Base-by-base conservation (phyloP, 2,113 vertebrate genomes). In the Anas platyrhynchos region DNA sequence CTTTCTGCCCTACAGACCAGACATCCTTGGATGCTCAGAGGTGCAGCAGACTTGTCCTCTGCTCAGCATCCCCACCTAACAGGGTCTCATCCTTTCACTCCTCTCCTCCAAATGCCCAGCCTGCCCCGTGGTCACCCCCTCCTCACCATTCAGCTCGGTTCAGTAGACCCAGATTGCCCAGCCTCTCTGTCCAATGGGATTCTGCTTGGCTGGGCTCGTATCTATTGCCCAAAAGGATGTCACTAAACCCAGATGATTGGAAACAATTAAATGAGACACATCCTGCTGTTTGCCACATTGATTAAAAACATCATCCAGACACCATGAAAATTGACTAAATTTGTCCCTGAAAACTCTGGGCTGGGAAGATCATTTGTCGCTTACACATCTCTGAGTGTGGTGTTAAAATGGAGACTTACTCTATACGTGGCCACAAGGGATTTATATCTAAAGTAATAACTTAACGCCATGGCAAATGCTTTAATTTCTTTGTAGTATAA, bases 401-500 rank as follows among this genome's bases (percentile, higher is more conserved):
- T 43, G 44, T 46, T 72, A 77, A 86, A 91, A 89, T 4, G 6
- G 59, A 75, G 85, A 89, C 36, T 44, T 92, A 36, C 88, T 89
- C 88, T 89, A 3, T 71, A 46, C 9, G 21, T 61, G 67, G 82
- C 93, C 82, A 65, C n/a, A 6, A 89, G 91, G 91, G 93, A 89
- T 93, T 93, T 93, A 84, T 93, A 93, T 94, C 91, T 73, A 20
- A 86, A 84, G 88, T 80, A 86, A 94, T 93, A 89, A 91, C 52
- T 94, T 92, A 91, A 91, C 4, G 2, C 88, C 59, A 76, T 1
- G 3, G 91, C 63, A 86, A 94, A 91, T 72, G 73, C 68, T 94
- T 94, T 94, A 63, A 91, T 96, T 96, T 89, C 93, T 91, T 91
- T 91, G 95, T 89, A 76, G 93, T 86, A 87, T 81, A 84, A 96